These are phyloP conservation scores for Nesoenas mayeri DNA, from an alignment of 2,113 vertebrate species.

Conservation along the genomic window DNA sequence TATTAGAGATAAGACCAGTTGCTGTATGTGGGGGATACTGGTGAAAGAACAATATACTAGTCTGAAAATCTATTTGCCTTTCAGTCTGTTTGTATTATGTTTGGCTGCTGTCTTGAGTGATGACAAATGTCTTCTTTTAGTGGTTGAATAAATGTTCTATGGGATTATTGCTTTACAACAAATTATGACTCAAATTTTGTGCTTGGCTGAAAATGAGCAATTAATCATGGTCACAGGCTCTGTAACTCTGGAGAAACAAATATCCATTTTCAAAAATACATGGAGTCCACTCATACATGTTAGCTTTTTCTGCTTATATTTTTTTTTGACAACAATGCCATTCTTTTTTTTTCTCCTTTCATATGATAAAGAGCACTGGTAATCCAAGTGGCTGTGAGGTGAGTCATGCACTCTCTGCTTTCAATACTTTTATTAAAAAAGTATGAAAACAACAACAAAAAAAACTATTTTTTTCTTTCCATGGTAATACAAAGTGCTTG, in stretches of 20 bases:
- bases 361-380: not conserved
- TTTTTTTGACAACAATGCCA: not conserved
- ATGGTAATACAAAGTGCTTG: not conserved
- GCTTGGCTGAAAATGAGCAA: slow-evolving; percentile 23
- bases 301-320: not conserved
- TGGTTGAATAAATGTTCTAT: not conserved
- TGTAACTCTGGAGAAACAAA: not conserved
- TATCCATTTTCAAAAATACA: not conserved
- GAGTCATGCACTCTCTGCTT: not conserved
- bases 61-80: not conserved
- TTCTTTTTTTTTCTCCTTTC: not conserved
- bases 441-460: not conserved
- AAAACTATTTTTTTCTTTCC: not conserved
- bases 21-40: not conserved
- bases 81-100: not conserved
- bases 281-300: not conserved
- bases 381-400: not conserved
- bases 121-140: not conserved
- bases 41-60: not conserved
- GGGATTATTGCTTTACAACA: not conserved
- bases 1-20: not conserved
- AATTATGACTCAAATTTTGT: slow-evolving; percentile 11
- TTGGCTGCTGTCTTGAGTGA: not conserved
- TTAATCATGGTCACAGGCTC: not conserved
- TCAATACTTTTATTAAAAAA: not conserved